Evolutionary conservation across 2,888 invertebrate species (phyloP).

Genomic region (Amitus sp.): DNA sequence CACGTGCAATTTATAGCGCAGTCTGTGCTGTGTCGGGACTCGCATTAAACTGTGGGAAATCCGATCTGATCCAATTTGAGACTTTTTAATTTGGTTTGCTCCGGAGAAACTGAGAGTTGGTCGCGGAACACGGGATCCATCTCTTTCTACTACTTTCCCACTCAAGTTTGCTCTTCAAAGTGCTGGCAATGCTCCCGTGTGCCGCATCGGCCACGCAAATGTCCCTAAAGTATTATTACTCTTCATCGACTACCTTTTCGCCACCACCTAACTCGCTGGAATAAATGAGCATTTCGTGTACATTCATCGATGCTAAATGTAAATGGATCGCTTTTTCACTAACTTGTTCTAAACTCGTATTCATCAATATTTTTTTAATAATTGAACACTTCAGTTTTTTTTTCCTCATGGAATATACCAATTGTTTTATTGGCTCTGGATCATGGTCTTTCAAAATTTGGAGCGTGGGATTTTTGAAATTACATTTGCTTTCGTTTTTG

Average conservation of each 20-base stretch:
- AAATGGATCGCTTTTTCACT: too few species aligned
- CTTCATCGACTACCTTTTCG: constrained; percentile 26
- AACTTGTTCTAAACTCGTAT: too few species aligned
- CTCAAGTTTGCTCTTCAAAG: constrained; percentile 37
- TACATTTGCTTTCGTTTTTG: too few species aligned
- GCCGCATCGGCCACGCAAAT: constrained; percentile 23
- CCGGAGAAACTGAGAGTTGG: constrained; percentile 38
- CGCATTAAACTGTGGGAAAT: constrained; percentile 39
- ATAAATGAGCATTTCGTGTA: not conserved
- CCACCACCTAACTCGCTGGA: constrained; percentile 10
- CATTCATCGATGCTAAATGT: too few species aligned
- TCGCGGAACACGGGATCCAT: constrained; percentile 33
- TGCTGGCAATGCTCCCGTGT: constrained; percentile 31
- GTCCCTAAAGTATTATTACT: constrained; percentile 38
- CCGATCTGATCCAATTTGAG: constrained; percentile 41
- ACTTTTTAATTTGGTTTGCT: constrained; percentile 41
- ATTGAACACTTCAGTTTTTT: too few species aligned
- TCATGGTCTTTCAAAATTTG: too few species aligned
- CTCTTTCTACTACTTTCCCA: constrained; percentile 28
- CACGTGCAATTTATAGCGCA: constrained; percentile 38
- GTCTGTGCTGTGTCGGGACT: constrained; percentile 34
- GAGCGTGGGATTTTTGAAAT: too few species aligned
- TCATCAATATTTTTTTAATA: too few species aligned
- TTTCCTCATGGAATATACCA: too few species aligned
- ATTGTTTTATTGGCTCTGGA: too few species aligned